Evolutionary conservation across 2,113 vertebrate genomes (phyloP).

Genomic region (Lutjanus erythropterus): DNA sequence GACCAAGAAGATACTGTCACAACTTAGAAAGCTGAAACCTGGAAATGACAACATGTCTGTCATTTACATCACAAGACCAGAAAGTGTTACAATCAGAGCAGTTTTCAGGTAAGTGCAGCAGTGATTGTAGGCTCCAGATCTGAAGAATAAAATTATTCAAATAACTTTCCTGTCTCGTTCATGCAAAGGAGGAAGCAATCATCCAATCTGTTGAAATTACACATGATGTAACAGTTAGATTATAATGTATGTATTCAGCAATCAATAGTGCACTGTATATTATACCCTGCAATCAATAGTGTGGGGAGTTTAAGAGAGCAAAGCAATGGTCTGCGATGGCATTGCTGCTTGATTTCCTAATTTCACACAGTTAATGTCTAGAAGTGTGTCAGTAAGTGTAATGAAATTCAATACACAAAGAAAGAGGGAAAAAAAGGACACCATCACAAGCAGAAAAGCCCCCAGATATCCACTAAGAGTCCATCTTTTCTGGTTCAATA

Average conservation of each 20-base stretch:
- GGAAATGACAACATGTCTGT: constrained; percentile 14
- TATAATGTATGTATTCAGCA: constrained; percentile 45
- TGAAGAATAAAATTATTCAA: constrained; percentile 9
- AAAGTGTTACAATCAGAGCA: constrained; percentile 15
- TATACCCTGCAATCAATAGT: constrained; percentile 44
- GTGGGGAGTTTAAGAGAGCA: constrained; percentile 15
- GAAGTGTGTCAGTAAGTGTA: constrained; percentile 45
- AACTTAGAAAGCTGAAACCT: neutral
- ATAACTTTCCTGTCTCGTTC: neutral
- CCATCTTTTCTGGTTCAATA: constrained; percentile 69
- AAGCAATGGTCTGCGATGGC: constrained; percentile 18
- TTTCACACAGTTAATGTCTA: constrained; percentile 43
- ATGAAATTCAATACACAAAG: constrained; percentile 44
- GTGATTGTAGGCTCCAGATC: neutral
- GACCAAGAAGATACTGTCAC: constrained; percentile 15
- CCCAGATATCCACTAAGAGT: constrained; percentile 62
- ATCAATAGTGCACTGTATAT: constrained; percentile 45
- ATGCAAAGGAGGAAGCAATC: constrained; percentile 1
- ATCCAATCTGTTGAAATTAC: constrained; percentile 32
- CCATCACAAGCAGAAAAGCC: constrained; percentile 47
- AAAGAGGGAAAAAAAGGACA: neutral
- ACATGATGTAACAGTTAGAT: constrained; percentile 13
- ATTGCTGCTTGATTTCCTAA: constrained; percentile 43
- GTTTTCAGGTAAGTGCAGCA: constrained; percentile 8
- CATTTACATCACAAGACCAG: constrained; percentile 3